Evolutionary conservation across 1,140 invertebrate genomes (phyloP), one percentile per base, ranked within the genome.

Genomic region (Drosophila funebris): DNA sequence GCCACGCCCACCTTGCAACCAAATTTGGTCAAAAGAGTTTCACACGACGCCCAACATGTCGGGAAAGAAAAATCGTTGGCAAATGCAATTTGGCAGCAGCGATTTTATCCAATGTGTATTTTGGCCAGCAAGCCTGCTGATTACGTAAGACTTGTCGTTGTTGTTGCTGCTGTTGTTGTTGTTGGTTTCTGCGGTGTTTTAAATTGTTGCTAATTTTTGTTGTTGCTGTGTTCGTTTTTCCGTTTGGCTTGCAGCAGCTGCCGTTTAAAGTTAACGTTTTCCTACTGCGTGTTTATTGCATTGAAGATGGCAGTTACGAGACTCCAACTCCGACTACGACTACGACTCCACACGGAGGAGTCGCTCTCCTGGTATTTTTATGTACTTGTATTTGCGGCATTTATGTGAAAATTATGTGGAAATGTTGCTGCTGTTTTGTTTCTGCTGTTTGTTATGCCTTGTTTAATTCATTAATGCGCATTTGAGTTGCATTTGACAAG

Each of bases 381-480:
- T 52, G 16, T 9, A 9, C 6, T 16, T 13, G 13, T 69, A 78
- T 78, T 69, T 62, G 53, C 69, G 60, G 61, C 70, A 53, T 70
- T 56, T 24, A 81, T 78, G 79, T 82, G 76, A 72, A 78, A 84
- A 83, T 72, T 64, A 36, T 56, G 68, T 53, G 53, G 58, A 29
- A 16, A 41, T 76, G 67, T 48, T 76, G 62, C 62, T 57, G 31
- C 41, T 74, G 6, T 53, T 80, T 80, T 13, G 0, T 36, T 36
- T 13, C 4, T 36, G 5, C 13, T 36, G 3, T 13, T 36, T 76
- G 78, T 82, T 82, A 78, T 82, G 74, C 46, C 50, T 78, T 82
- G 74, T 78, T 82, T 77, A 81, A 82, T 78, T 69, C 58, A 77
- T 78, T 79, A 83, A 83, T 69, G 73, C 54, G 53, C 69, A 74